Evolutionary conservation across 2,797 vertebrate species (phyloP), one percentile per base, ranked within the genome.

Genomic region (Neostethus bicornis): DNA sequence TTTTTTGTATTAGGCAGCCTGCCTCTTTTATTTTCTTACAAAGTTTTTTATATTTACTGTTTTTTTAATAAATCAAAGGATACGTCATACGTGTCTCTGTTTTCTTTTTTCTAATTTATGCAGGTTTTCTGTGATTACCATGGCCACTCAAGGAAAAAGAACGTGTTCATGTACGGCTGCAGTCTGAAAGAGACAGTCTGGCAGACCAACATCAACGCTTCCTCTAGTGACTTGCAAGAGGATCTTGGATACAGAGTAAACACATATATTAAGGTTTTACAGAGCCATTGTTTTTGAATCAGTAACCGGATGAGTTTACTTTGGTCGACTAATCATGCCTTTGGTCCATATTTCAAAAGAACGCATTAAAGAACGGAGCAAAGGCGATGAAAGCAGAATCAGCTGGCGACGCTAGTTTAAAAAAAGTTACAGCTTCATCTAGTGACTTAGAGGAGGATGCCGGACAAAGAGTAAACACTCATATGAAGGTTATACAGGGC

Each of bases 111-210:
- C 11, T 7, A 23, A 1, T 41, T 3, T 48, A 21, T 21, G 23
- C 50, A 99, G 97, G 95, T 99, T 43, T 99, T 93, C 83, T 99
- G 97, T 14, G 97, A 99, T 90, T 99, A 98, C 80, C 97, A 99
- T 39, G 97, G 97, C 53, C 97, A 99, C 81, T 99, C 97, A 53
- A 94, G 97, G 63, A 99, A 99, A 91, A 99, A 99, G 89, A 99
- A 99, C 14, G 96, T 99, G 0, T 99, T 99, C 68, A 96, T 99
- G 96, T 99, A 99, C 21, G 97, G 97, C 75, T 99, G 97, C 87
- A 99, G 97, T 49, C 84, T 98, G 76, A 98, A 97, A 80, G 96
- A 99, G 84, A 98, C 97, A 0, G 92, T 99, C 61, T 97, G 95
- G 95, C 96, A 96, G 61, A 94, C 95, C 25, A 92, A 68, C 51